Conservation (phyloP, 2,113 vertebrate species). For the Spea bombifrons region DNA sequence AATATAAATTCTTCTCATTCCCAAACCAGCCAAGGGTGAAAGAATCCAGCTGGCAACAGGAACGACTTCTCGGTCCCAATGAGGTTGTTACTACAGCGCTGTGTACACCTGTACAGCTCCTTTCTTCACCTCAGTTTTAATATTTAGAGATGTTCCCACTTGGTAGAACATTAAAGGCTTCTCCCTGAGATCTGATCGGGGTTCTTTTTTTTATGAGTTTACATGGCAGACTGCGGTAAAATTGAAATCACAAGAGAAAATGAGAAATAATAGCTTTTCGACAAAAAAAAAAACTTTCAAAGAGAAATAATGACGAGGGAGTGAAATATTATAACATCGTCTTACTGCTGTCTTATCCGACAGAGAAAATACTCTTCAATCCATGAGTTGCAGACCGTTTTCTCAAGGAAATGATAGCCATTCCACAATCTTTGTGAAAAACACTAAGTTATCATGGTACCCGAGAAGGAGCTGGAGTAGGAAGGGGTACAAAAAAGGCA, state of each 20-base stretch:
- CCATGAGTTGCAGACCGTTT: no score
- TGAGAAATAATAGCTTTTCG: slow-evolving; percentile 16
- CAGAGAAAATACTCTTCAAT: no score
- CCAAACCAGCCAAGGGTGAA: slow-evolving; percentile 4
- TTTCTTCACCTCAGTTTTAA: slow-evolving; percentile 3
- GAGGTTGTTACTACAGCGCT: background rate
- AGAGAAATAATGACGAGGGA: no score
- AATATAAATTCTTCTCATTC: background rate
- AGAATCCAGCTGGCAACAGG: background rate
- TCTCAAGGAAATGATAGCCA: no score
- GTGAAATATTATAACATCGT: no score
- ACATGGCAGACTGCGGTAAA: slow-evolving; percentile 22
- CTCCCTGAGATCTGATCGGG: background rate
- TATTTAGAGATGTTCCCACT: slow-evolving; percentile 12
- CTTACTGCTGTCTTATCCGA: no score
- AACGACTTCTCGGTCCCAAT: background rate
- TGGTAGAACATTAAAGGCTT: background rate
- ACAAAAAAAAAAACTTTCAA: no score
- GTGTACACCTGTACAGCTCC: background rate
- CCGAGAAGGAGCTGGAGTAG: no score
- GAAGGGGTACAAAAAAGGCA: no score
- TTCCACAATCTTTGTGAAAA: no score
- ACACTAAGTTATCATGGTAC: no score
- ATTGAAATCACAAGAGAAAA: background rate
- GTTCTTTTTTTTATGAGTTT: slow-evolving; percentile 8